A percentile compares a stretch with the other conserved stretches of the same genome.
Evolutionary conservation across 2,888 invertebrate species (phyloP).

Genomic region (Chrysina gloriosa): DNA sequence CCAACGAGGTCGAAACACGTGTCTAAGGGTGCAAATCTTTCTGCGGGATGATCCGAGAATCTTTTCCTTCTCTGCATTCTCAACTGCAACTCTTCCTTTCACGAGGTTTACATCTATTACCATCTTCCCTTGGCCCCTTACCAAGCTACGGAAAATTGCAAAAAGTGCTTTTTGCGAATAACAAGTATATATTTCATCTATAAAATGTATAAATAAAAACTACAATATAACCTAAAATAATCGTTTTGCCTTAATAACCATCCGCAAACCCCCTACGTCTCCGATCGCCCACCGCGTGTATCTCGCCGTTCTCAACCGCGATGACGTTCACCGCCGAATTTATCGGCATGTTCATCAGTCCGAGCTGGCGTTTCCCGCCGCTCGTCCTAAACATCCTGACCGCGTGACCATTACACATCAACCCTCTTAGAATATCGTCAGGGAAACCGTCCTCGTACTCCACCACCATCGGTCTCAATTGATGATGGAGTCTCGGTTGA

Average conservation of each 20-base stretch:
- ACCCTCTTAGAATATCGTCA: conserved; percentile 41
- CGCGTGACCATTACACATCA: conserved; percentile 44
- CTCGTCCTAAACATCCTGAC: conserved; percentile 39
- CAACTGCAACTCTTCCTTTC: too few species aligned
- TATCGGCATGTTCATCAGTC: conserved; percentile 40
- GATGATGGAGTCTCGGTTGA: conserved; percentile 85
- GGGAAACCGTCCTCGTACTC: conserved; percentile 74
- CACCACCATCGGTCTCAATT: conserved; percentile 81
- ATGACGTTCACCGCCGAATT: conserved; percentile 49
- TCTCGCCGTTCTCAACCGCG: conserved; percentile 42
- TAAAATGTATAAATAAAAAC: too few species aligned
- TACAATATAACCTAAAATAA: too few species aligned
- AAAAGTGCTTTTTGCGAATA: too few species aligned
- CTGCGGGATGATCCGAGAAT: too few species aligned
- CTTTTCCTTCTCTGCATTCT: too few species aligned
- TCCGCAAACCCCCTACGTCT: conserved; percentile 44
- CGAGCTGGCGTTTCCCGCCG: conserved; percentile 9
- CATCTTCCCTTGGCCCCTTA: too few species aligned
- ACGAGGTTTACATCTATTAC: too few species aligned
- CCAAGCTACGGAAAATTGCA: too few species aligned
- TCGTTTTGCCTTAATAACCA: conserved; percentile 41
- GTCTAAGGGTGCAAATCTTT: too few species aligned
- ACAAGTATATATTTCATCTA: too few species aligned
- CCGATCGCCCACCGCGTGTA: conserved; percentile 47
- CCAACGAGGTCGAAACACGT: too few species aligned